These are phyloP conservation scores for Pterobdella sp. DNA, from an alignment of 2,888 invertebrate genomes.

Conservation along the genomic window DNA sequence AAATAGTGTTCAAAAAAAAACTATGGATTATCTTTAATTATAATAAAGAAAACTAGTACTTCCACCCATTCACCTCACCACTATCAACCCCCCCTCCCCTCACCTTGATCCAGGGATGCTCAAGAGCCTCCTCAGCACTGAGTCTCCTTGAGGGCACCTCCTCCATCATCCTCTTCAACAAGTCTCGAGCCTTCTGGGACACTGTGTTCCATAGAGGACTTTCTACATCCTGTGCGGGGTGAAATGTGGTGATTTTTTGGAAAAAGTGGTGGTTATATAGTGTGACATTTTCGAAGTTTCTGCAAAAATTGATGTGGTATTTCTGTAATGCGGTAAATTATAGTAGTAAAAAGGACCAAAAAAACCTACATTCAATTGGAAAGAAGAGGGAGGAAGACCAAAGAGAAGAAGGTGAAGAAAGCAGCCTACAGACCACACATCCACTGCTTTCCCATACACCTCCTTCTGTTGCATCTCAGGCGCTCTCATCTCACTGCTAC, in stretches of 20 bases:
- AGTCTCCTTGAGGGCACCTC: conserved; percentile 83
- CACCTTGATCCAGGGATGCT: conserved; percentile 93
- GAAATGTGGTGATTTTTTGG: no score
- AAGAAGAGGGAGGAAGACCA: not conserved
- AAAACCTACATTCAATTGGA: no score
- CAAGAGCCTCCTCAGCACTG: conserved; percentile 86
- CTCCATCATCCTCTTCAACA: conserved; percentile 83
- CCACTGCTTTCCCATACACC: conserved; percentile 74
- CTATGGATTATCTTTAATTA: no score
- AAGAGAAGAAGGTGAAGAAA: not conserved
- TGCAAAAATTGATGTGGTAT: no score
- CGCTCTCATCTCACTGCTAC: not conserved
- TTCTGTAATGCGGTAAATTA: no score
- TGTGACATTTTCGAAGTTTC: no score
- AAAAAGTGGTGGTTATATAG: no score
- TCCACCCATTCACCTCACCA: no score
- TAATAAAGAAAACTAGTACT: no score
- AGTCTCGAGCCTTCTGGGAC: conserved; percentile 86
- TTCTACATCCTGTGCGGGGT: no score
- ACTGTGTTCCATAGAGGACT: conserved; percentile 89
- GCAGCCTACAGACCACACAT: conserved; percentile 98
- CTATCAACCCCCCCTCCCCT: not conserved
- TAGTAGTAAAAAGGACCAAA: no score
- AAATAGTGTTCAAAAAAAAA: no score
- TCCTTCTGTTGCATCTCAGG: conserved; percentile 57